phyloP scores from a whole-genome alignment of 2,113 vertebrate species.

The Hiodon tergisus region DNA sequence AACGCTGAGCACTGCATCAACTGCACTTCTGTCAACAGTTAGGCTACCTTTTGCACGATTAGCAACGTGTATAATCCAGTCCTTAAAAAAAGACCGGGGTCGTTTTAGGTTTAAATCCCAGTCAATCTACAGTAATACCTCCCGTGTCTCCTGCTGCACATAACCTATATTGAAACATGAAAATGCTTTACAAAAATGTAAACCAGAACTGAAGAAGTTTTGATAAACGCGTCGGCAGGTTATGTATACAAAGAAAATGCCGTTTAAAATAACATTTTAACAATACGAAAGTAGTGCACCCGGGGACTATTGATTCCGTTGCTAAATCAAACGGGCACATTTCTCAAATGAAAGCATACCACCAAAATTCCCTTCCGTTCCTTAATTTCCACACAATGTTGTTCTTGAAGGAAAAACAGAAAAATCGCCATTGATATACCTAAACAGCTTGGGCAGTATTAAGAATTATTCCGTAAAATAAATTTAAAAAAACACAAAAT shows the following conservation, averaged over 20 bases:
- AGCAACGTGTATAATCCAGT: not conserved
- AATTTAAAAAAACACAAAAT: too few species aligned
- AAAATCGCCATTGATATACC: too few species aligned
- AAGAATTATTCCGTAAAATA: too few species aligned
- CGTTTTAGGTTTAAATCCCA: constrained; percentile 2
- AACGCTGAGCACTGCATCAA: too few species aligned
- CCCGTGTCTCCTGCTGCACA: not conserved
- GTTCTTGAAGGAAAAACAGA: too few species aligned
- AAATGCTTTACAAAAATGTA: not conserved
- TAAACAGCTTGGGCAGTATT: too few species aligned
- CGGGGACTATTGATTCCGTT: not conserved
- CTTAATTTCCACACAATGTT: too few species aligned
- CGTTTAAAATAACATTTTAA: not conserved
- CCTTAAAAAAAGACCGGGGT: constrained; percentile 3
- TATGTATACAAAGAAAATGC: not conserved
- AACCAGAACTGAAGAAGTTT: not conserved
- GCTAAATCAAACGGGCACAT: not conserved
- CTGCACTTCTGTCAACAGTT: too few species aligned
- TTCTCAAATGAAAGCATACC: not conserved
- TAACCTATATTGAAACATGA: not conserved
- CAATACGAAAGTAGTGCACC: not conserved
- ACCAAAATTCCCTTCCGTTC: too few species aligned
- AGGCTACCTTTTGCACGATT: not conserved
- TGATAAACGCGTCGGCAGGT: not conserved
- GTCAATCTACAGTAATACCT: not conserved